Conservation (phyloP, 2,888 invertebrate species). For the Rosalia funebris region DNA sequence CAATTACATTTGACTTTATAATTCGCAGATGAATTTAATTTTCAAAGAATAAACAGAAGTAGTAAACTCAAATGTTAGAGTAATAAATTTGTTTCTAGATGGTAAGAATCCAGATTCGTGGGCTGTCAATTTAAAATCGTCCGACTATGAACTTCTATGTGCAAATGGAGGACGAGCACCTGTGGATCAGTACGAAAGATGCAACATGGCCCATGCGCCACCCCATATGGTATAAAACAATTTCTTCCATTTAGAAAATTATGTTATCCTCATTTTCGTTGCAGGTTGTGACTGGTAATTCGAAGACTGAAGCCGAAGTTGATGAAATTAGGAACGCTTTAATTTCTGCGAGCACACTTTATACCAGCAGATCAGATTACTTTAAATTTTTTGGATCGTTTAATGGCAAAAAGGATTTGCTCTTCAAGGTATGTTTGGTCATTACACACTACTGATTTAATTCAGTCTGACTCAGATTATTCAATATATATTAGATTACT, state of each 20-base stretch:
- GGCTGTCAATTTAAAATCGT: conserved; percentile 63
- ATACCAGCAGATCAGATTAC: conserved; percentile 69
- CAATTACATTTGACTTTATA: no score
- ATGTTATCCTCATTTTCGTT: conserved; percentile 10
- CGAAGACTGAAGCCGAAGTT: conserved; percentile 58
- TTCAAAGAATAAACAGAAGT: no score
- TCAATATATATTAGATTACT: no score
- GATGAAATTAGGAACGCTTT: conserved; percentile 73
- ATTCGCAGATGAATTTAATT: no score
- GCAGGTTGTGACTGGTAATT: conserved; percentile 62
- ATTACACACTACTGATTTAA: no score
- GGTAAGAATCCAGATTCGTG: conserved; percentile 70
- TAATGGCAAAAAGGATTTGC: conserved; percentile 65
- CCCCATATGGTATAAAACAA: conserved; percentile 65
- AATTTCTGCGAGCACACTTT: conserved; percentile 68
- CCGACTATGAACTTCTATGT: conserved; percentile 73
- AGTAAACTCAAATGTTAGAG: no score
- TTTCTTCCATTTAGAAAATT: neutral
- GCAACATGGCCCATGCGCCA: conserved; percentile 71
- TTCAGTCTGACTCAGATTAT: no score
- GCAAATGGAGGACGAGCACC: conserved; percentile 69
- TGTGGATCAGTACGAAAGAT: conserved; percentile 67
- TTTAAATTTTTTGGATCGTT: conserved; percentile 75
- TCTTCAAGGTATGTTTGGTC: conserved; percentile 65
- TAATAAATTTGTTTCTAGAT: conserved; percentile 57